Percentiles rank a stretch among this genome's conserved stretches.
Evolutionary conservation across 2,113 vertebrate genomes (phyloP).

Genomic region (Callospermophilus lateralis): DNA sequence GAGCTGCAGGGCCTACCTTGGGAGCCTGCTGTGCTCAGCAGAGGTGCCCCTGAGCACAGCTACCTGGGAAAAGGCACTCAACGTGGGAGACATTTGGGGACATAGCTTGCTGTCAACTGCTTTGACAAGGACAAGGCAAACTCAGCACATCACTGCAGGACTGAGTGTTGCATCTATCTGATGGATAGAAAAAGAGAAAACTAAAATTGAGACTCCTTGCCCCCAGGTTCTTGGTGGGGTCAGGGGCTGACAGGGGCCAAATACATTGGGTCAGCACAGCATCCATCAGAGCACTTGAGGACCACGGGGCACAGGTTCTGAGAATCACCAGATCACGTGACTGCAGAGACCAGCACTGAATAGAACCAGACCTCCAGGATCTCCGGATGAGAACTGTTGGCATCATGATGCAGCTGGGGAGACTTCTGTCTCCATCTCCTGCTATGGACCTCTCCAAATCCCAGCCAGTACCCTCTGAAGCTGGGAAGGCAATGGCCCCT

Average conservation of each 20-base stretch:
- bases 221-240: not conserved
- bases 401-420: not conserved
- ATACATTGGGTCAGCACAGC: not conserved
- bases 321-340: not conserved
- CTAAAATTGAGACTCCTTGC: not conserved
- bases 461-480: fast-evolving
- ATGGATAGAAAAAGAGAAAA: not conserved
- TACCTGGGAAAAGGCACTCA: not conserved
- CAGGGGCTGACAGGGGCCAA: not conserved
- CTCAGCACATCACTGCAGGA: not conserved
- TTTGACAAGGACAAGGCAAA: not conserved
- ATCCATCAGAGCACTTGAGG: not conserved
- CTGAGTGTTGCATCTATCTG: not conserved
- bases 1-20: not conserved
- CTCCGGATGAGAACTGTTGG: not conserved
- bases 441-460: not conserved
- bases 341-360: no score
- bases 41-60: not conserved
- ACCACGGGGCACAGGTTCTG: not conserved
- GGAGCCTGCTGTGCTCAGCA: not conserved
- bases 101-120: not conserved
- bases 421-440: not conserved
- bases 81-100: not conserved
- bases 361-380: not conserved
- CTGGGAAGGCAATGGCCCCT: not conserved